These are phyloP conservation scores for Cataglyphis cursor DNA, from an alignment of 2,888 invertebrate species.

Conservation along the genomic window DNA sequence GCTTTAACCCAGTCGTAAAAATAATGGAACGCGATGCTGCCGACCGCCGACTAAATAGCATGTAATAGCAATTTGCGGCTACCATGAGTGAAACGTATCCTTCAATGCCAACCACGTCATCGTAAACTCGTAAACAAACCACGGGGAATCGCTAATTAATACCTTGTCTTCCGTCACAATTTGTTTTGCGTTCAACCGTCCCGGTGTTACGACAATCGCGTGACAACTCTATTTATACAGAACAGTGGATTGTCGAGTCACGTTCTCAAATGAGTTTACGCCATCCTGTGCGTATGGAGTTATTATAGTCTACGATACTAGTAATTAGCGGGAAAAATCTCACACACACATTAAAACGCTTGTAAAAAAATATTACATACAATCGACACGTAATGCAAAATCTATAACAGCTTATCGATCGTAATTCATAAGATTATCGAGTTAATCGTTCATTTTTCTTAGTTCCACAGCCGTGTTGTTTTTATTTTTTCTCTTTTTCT, in stretches of 20 bases:
- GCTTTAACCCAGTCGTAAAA: conserved; percentile 84
- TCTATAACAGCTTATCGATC: not conserved
- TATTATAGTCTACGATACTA: conserved; percentile 14
- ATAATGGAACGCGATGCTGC: conserved; percentile 82
- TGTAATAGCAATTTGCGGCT: conserved; percentile 81
- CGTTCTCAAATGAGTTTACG: conserved; percentile 52
- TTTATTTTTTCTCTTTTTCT: not conserved
- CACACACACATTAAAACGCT: not conserved
- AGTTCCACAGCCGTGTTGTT: conserved; percentile 3
- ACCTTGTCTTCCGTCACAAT: conserved; percentile 69
- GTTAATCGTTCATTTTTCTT: not conserved
- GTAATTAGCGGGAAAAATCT: conserved; percentile 26
- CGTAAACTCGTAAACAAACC: conserved; percentile 71
- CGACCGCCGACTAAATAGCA: conserved; percentile 83
- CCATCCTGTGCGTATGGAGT: conserved; percentile 22
- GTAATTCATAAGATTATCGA: conserved; percentile 53
- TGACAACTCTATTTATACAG: conserved; percentile 69
- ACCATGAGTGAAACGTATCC: conserved; percentile 63
- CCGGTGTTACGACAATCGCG: conserved; percentile 65
- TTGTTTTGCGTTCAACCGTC: conserved; percentile 67
- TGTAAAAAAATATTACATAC: not conserved
- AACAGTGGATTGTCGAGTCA: conserved; percentile 58
- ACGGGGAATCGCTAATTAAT: conserved; percentile 77
- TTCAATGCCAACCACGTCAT: conserved; percentile 63
- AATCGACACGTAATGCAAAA: not conserved